phyloP scores from a whole-genome alignment of 2,797 vertebrate species.

The Acanthurus lineatus region DNA sequence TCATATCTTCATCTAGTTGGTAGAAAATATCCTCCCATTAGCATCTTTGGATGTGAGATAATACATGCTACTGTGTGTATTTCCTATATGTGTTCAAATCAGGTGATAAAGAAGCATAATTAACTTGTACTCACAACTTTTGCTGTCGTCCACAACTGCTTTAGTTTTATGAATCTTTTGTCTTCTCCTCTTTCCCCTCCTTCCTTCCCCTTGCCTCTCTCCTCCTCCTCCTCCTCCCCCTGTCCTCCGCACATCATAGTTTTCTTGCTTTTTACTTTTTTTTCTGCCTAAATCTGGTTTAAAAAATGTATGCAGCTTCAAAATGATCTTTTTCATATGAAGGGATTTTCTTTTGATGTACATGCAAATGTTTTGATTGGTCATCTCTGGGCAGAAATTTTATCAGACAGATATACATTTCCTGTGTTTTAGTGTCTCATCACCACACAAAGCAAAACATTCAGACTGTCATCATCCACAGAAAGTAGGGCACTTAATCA shows the following conservation, averaged over 20 bases:
- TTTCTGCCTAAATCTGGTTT: constrained; percentile 26
- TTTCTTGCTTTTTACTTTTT: constrained; percentile 56
- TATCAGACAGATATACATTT: not conserved
- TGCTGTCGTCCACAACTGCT: constrained; percentile 79
- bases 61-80: constrained; percentile 29
- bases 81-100: constrained; percentile 44
- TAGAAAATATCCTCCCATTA: constrained; percentile 10
- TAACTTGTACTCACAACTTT: constrained; percentile 81
- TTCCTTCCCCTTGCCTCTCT: constrained; percentile 53
- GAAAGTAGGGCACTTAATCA: not conserved
- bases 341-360: not conserved
- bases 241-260: constrained; percentile 57
- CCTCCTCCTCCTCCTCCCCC: constrained; percentile 45
- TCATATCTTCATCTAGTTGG: constrained; percentile 26
- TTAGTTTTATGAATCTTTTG: constrained; percentile 82
- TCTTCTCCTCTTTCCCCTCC: constrained; percentile 78
- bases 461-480: not conserved
- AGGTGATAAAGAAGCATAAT: constrained; percentile 61
- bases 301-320: constrained; percentile 2
- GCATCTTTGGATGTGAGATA: constrained; percentile 34
- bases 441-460: constrained; percentile 6
- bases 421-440: not conserved
- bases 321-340: constrained; percentile 3
- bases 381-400: constrained; percentile 5
- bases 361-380: not conserved